These are phyloP conservation scores for Enteromius treurensis DNA, from an alignment of 2,797 vertebrate species.

Conservation along the genomic window DNA sequence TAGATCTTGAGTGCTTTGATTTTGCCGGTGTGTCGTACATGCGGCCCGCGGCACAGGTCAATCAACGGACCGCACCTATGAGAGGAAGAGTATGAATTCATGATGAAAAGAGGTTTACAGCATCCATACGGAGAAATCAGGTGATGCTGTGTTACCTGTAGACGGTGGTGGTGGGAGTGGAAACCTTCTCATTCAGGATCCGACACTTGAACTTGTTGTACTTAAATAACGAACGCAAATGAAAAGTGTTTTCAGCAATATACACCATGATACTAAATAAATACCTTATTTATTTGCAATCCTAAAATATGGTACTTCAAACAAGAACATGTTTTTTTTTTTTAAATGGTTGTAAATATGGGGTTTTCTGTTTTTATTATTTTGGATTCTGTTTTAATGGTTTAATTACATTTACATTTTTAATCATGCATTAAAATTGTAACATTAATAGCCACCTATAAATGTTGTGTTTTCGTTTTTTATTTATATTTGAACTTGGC, in stretches of 20 bases:
- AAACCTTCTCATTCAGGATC: conserved; percentile 93
- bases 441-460: background rate
- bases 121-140: background rate
- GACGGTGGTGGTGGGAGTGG: conserved; percentile 88
- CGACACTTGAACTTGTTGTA: conserved; percentile 96
- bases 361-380: background rate
- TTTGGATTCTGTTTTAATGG: background rate
- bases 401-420: background rate
- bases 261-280: background rate
- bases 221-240: conserved; percentile 66
- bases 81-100: background rate
- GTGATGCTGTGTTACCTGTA: conserved; percentile 82
- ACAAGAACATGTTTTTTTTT: background rate
- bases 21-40: conserved; percentile 94
- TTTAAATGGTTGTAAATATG: background rate
- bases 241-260: background rate
- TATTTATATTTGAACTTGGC: background rate
- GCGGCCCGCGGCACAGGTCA: conserved; percentile 93
- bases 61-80: conserved; percentile 89
- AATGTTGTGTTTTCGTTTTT: background rate
- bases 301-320: background rate
- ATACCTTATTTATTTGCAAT: background rate
- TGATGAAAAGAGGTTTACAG: background rate
- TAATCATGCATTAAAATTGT: background rate
- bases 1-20: conserved; percentile 92